phyloP scores from a whole-genome alignment of 2,113 vertebrate species.

The Pelvicachromis taeniatus region DNA sequence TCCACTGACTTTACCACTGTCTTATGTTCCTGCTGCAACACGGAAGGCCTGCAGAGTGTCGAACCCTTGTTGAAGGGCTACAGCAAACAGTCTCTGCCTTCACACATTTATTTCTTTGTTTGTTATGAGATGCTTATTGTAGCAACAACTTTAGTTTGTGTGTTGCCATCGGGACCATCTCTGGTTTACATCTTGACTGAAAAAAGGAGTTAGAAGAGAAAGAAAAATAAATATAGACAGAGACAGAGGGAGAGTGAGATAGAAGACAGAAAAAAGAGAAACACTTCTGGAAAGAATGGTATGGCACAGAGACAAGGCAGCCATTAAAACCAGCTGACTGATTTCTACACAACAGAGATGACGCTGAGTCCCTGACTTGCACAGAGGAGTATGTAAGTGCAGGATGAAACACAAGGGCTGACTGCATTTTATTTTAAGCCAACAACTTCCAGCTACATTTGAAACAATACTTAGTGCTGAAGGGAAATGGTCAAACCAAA shows the following conservation, averaged over 20 bases:
- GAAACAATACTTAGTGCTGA: slow-evolving; percentile 1
- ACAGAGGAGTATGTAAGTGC: neutral
- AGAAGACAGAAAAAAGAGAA: slow-evolving; percentile 2
- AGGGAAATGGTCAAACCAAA: slow-evolving; percentile 18
- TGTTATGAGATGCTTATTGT: slow-evolving; percentile 23
- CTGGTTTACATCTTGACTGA: slow-evolving; percentile 34
- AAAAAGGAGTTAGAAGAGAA: neutral
- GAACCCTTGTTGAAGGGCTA: neutral
- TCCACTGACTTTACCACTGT: slow-evolving; percentile 4
- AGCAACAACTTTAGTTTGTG: slow-evolving; percentile 6
- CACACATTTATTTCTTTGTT: slow-evolving; percentile 36
- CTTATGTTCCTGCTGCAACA: slow-evolving; percentile 19
- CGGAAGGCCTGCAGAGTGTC: slow-evolving; percentile 26
- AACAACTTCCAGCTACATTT: slow-evolving; percentile 25
- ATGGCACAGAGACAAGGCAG: slow-evolving; percentile 38
- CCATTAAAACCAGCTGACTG: slow-evolving; percentile 49
- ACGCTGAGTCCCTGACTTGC: neutral
- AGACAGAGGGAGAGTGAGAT: neutral
- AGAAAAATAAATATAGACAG: neutral
- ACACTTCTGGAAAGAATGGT: slow-evolving; percentile 46
- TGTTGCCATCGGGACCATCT: neutral
- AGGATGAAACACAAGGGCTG: slow-evolving; percentile 13
- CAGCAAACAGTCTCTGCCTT: neutral
- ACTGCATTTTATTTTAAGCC: slow-evolving; percentile 5
- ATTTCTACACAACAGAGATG: slow-evolving; percentile 28